Evolutionary conservation across 2,113 vertebrate species (phyloP).

Genomic region (Onychorhynchus coronatus): DNA sequence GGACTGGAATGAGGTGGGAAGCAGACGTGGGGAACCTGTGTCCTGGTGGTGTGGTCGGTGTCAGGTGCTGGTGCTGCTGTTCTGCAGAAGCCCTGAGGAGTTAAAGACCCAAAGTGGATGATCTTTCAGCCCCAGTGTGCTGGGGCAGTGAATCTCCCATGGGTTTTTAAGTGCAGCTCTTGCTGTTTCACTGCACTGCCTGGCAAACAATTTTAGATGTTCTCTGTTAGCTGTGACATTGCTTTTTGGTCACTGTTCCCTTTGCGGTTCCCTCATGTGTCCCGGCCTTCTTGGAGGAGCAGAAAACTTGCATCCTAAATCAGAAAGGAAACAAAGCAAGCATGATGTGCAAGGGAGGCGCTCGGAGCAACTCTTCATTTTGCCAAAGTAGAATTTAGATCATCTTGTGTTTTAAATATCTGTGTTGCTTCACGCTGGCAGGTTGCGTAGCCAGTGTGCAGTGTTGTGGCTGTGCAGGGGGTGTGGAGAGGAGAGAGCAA

Average conservation of each 20-base stretch:
- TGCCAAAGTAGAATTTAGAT: conserved; percentile 17
- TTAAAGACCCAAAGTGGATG: too few species aligned
- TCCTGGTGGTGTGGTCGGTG: accelerated
- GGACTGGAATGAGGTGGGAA: accelerated
- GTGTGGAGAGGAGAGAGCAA: background rate
- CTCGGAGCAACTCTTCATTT: background rate
- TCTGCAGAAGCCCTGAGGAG: background rate
- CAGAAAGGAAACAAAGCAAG: background rate
- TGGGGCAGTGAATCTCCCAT: background rate
- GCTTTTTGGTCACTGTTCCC: background rate
- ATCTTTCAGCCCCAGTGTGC: background rate
- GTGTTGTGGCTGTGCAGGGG: background rate
- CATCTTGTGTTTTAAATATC: background rate
- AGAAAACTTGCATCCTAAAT: background rate
- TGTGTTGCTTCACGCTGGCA: background rate
- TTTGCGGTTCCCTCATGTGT: background rate
- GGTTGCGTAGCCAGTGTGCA: background rate
- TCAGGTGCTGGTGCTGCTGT: background rate
- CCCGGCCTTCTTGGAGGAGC: background rate
- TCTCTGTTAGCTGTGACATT: background rate
- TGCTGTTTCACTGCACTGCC: background rate
- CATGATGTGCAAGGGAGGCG: background rate
- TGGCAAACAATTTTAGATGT: background rate
- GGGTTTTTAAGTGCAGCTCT: background rate
- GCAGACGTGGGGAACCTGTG: background rate